Evolutionary conservation across 2,888 invertebrate genomes (phyloP).

Genomic region (Watsonalla binaria): DNA sequence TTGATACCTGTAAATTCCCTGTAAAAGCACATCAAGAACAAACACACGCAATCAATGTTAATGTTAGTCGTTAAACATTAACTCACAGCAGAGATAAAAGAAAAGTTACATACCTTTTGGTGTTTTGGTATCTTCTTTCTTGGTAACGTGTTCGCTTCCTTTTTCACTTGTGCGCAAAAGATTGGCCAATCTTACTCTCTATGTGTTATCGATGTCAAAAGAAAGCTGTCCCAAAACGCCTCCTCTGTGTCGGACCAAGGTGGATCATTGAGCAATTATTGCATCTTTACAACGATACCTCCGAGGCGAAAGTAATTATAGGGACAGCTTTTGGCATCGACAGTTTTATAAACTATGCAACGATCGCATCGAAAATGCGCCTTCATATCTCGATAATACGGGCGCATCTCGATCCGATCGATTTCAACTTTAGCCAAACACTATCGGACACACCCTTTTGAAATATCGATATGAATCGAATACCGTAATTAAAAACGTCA

Average conservation of each 20-base stretch:
- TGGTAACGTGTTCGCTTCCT: slow-evolving; percentile 22
- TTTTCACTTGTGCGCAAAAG: slow-evolving; percentile 41
- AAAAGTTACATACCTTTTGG: slow-evolving; percentile 62
- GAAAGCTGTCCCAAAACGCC: slow-evolving; percentile 46
- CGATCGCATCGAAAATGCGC: slow-evolving; percentile 44
- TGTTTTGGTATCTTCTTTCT: slow-evolving; percentile 29
- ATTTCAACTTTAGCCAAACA: slow-evolving; percentile 48
- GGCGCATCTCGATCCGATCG: slow-evolving; percentile 38
- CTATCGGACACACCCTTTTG: slow-evolving; percentile 66
- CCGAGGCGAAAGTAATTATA: slow-evolving; percentile 58
- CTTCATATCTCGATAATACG: slow-evolving; percentile 15
- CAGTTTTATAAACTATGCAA: slow-evolving; percentile 52
- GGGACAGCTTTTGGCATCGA: slow-evolving; percentile 66
- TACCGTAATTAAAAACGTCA: slow-evolving; percentile 52
- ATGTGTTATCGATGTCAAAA: slow-evolving; percentile 58
- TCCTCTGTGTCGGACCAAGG: slow-evolving; percentile 35
- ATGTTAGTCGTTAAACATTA: slow-evolving; percentile 45
- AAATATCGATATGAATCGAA: slow-evolving; percentile 47
- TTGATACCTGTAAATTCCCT: slow-evolving; percentile 72
- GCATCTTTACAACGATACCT: slow-evolving; percentile 58
- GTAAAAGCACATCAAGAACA: slow-evolving; percentile 66
- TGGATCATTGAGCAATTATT: slow-evolving; percentile 64
- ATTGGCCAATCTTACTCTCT: slow-evolving; percentile 70
- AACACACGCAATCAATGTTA: slow-evolving; percentile 49
- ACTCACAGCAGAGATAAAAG: slow-evolving; percentile 25